A percentile compares a stretch with the other conserved stretches of the same genome.
Evolutionary conservation across 2,113 vertebrate genomes (phyloP).

Genomic region (Guaruba guarouba): DNA sequence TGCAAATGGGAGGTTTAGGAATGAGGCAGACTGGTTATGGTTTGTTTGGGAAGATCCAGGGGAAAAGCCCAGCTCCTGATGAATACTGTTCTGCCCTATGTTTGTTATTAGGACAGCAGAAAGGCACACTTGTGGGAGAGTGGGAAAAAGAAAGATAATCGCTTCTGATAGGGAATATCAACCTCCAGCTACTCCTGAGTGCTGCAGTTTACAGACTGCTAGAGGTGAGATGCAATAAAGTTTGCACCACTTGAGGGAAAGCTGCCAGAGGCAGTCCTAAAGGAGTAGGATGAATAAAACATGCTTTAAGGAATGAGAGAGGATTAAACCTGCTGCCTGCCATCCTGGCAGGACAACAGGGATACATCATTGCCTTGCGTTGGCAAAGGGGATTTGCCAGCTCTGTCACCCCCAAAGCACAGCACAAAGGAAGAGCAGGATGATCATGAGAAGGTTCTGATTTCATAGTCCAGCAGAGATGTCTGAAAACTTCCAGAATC

Average conservation of each 20-base stretch:
- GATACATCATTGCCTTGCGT: neutral
- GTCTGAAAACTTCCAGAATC: neutral
- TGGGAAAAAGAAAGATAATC: neutral
- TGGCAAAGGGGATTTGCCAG: neutral
- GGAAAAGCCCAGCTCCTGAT: neutral
- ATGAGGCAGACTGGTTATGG: fast-evolving
- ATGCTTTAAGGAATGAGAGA: neutral
- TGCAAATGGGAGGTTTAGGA: neutral
- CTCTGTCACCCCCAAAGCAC: neutral
- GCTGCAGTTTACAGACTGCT: slow-evolving; percentile 43
- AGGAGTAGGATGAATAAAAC: slow-evolving; percentile 10
- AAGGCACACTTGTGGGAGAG: neutral
- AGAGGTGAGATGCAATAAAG: slow-evolving; percentile 30
- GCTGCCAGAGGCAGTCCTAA: slow-evolving; percentile 38
- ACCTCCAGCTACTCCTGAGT: slow-evolving; percentile 20
- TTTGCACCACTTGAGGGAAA: slow-evolving; percentile 24
- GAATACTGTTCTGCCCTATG: neutral
- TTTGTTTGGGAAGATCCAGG: neutral
- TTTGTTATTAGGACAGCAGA: neutral
- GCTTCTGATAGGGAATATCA: neutral
- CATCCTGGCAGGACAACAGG: neutral
- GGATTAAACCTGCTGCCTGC: neutral
- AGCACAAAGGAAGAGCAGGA: neutral
- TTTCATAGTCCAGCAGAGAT: neutral
- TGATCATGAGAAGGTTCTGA: neutral